phyloP scores from a whole-genome alignment of 2,113 vertebrate species.

The Cynocephalus volans region DNA sequence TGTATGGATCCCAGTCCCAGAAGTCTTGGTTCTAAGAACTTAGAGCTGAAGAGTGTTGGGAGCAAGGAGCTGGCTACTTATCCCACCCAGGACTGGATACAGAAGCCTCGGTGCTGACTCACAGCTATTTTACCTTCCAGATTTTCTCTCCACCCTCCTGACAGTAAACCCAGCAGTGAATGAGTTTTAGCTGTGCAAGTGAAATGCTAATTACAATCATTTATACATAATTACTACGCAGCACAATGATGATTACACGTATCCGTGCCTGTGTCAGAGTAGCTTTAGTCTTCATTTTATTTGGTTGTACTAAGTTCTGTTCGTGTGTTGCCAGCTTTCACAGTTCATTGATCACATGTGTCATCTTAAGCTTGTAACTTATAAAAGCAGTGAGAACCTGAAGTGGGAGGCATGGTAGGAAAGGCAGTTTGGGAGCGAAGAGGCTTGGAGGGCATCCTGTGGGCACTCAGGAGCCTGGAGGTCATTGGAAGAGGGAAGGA shows the following conservation, averaged over 20 bases:
- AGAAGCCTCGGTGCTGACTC: not conserved
- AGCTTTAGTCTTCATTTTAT: not conserved
- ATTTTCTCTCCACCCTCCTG: conserved; percentile 30
- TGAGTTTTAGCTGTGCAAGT: not conserved
- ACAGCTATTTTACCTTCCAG: not conserved
- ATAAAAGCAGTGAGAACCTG: not conserved
- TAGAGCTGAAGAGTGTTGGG: not conserved
- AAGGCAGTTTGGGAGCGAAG: not conserved
- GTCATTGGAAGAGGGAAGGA: not conserved
- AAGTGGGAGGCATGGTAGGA: not conserved
- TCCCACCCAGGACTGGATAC: not conserved
- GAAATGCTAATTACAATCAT: conserved; percentile 75
- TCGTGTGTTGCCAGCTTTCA: not conserved
- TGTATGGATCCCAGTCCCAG: not conserved
- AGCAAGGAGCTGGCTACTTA: not conserved
- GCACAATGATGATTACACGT: conserved; percentile 36
- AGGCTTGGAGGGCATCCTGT: not conserved
- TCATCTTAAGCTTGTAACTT: conserved; percentile 18
- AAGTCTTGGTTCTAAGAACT: not conserved
- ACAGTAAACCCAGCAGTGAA: conserved; percentile 35
- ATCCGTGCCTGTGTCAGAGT: conserved; percentile 34
- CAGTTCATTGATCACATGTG: not conserved
- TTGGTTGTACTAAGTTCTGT: conserved; percentile 34
- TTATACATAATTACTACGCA: conserved; percentile 58
- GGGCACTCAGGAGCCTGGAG: not conserved